Evolutionary conservation across 2,797 vertebrate species (phyloP).

Genomic region (Bovichtus diacanthus): DNA sequence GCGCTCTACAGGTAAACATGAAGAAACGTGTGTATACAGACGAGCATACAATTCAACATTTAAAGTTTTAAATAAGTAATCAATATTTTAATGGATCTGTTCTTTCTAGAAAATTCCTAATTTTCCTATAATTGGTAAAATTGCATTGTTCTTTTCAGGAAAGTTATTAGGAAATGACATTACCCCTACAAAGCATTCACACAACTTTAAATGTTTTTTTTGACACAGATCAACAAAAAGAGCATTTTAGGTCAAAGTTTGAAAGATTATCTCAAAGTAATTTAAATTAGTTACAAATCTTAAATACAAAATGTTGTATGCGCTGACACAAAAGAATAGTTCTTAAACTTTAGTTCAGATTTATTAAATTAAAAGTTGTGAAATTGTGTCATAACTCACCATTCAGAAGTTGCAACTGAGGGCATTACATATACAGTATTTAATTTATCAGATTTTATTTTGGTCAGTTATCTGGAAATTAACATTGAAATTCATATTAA

Average conservation of each 20-base stretch:
- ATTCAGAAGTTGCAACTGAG: not conserved
- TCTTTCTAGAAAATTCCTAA: not conserved
- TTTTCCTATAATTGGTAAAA: too few species aligned
- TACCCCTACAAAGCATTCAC: not conserved
- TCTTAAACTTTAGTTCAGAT: too few species aligned
- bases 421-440: not conserved
- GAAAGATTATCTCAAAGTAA: not conserved
- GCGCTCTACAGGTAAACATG: not conserved
- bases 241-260: not conserved
- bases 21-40: not conserved
- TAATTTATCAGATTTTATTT: not conserved
- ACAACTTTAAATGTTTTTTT: not conserved
- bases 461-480: not conserved
- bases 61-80: not conserved
- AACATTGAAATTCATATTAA: not conserved
- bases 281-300: not conserved
- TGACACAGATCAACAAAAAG: not conserved
- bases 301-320: not conserved
- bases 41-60: not conserved
- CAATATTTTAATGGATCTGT: not conserved
- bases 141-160: too few species aligned
- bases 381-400: not conserved
- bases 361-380: not conserved
- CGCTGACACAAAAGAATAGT: too few species aligned
- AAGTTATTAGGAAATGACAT: too few species aligned